A percentile compares a stretch with the other conserved stretches of the same genome.
phyloP scores from a whole-genome alignment of 2,797 vertebrate species.

The Coregonus suidteri region DNA sequence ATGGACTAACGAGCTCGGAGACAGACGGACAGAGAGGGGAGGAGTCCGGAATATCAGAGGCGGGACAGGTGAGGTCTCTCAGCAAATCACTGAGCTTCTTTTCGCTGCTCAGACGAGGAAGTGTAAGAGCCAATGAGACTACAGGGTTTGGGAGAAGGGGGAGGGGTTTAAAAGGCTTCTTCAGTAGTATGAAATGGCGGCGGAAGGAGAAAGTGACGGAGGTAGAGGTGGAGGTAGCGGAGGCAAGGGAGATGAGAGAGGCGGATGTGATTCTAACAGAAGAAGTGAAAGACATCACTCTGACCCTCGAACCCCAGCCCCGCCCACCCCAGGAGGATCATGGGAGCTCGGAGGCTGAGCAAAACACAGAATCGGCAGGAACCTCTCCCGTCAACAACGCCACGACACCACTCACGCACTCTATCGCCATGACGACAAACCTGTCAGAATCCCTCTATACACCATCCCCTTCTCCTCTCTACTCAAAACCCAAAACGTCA shows the following conservation, averaged over 20 bases:
- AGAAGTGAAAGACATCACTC: slow-evolving; percentile 71
- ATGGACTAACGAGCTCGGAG: slow-evolving; percentile 84
- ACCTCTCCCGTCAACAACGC: slow-evolving; percentile 63
- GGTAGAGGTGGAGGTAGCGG: slow-evolving; percentile 63
- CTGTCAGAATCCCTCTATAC: slow-evolving; percentile 65
- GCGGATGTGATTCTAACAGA: slow-evolving; percentile 48
- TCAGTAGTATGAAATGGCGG: slow-evolving; percentile 94
- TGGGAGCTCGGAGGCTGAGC: slow-evolving; percentile 67
- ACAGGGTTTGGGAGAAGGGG: slow-evolving; percentile 82
- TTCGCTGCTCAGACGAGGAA: slow-evolving; percentile 88
- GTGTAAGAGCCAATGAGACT: slow-evolving; percentile 79
- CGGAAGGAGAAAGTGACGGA: slow-evolving; percentile 83
- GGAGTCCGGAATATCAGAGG: slow-evolving; percentile 74
- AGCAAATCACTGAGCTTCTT: slow-evolving; percentile 97
- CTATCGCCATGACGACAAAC: slow-evolving; percentile 62
- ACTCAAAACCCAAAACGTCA: slow-evolving; percentile 68
- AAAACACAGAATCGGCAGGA: slow-evolving; percentile 57
- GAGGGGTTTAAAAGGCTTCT: slow-evolving; percentile 90
- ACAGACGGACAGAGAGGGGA: slow-evolving; percentile 66
- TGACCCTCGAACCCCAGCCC: slow-evolving; percentile 78
- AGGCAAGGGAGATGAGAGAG: slow-evolving; percentile 62
- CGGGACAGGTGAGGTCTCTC: slow-evolving; percentile 76
- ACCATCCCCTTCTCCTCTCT: slow-evolving; percentile 16
- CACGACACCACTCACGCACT: slow-evolving; percentile 72
- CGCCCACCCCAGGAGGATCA: slow-evolving; percentile 61